Evolutionary conservation across 2,888 invertebrate genomes (phyloP), one percentile per base, ranked within the genome.

Genomic region (Poecilobothrus nobilitatus): DNA sequence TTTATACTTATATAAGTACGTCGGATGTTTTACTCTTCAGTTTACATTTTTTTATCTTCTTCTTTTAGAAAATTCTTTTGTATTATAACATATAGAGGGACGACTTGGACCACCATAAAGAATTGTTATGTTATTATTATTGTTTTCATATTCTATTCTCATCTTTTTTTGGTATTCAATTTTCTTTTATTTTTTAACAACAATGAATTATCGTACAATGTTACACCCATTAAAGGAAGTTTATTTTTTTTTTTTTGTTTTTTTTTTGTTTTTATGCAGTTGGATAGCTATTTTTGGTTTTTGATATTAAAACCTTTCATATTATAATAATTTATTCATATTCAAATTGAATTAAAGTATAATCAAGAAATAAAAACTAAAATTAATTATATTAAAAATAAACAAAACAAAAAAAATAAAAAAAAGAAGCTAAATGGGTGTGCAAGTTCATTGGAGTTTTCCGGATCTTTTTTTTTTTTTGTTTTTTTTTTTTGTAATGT

Each of bases 161-260:
- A n/a, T 53, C 15, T 53, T 12, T 53, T 44, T 53, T 53, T 41
- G 41, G 9, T 2, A 41, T 41, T 41, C 41, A 41, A 41, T 53
- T 53, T n/a, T 18, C 6, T 53, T 53, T 53, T 9, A 9, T 44
- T 9, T 53, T 15, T 18, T 53, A 6, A 18, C 18, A 53, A 53
- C 53, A 53, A 53, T 53, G 53, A 18, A 53, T 12, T 53, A n/a
- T 53, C 15, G 53, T 53, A 27, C 27, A 12, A 53, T 53, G 53
- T 53, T 53, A 53, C 53, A 53, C 53, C 53, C 53, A 53, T 53
- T 53, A 53, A 53, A 53, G 53, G 53, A 53, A 53, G 53, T 18
- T 53, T 53, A 2, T 12, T 2, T 27, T 27, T 27, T 27, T 2
- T 27, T 27, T 27, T 27, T 5, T n/a, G n/a, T n/a, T 53, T 53